Percentiles rank a stretch among this genome's conserved stretches.
These are phyloP conservation scores for Cygnus atratus DNA, from an alignment of 2,113 vertebrate genomes.

Conservation along the genomic window DNA sequence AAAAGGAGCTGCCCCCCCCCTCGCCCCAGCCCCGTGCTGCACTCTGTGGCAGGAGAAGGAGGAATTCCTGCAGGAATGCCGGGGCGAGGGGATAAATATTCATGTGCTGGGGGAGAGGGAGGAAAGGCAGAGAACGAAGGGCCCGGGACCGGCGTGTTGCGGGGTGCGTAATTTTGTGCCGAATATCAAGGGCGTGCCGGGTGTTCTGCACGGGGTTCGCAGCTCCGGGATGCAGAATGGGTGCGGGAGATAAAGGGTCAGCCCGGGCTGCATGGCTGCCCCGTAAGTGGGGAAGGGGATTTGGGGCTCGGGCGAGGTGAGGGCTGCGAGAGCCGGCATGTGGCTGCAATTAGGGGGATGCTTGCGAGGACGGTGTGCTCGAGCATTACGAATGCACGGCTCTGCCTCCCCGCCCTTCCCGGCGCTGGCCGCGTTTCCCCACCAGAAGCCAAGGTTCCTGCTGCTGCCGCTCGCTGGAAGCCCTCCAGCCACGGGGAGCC, in stretches of 20 bases:
- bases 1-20: slow-evolving; percentile 34
- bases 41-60: neutral
- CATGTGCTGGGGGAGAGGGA: neutral
- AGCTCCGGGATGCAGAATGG: slow-evolving; percentile 13
- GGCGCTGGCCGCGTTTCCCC: slow-evolving; percentile 3
- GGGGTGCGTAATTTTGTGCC: neutral
- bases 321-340: slow-evolving; percentile 28
- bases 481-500: neutral
- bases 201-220: neutral
- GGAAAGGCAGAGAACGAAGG: slow-evolving; percentile 8
- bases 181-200: neutral
- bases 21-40: neutral
- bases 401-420: slow-evolving; percentile 13
- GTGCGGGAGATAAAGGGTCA: neutral
- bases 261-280: neutral
- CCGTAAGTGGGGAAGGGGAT: neutral
- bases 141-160: neutral
- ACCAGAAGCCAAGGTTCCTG: slow-evolving; percentile 50
- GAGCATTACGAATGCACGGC: neutral
- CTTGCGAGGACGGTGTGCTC: neutral
- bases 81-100: slow-evolving; percentile 29
- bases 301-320: neutral
- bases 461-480: slow-evolving; percentile 56
- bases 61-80: slow-evolving; percentile 50
- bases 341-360: slow-evolving; percentile 55